phyloP scores from a whole-genome alignment of 2,113 vertebrate genomes.

The Merops nubicus region DNA sequence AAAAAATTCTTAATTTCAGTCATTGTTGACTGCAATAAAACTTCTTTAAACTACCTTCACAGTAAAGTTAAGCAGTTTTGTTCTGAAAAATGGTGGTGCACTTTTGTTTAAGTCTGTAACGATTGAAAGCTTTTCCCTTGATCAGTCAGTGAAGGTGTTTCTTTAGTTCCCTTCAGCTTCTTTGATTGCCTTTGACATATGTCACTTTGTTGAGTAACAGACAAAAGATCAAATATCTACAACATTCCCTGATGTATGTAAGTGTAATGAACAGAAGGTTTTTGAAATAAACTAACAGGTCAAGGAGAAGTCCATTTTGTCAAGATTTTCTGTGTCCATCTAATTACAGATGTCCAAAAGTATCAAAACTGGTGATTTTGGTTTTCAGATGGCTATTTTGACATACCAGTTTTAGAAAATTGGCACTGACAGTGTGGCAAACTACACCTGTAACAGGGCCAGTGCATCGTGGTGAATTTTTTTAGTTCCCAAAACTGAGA shows the following conservation, averaged over 20 bases:
- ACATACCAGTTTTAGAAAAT: not conserved
- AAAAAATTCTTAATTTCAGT: not conserved
- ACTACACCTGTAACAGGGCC: not conserved
- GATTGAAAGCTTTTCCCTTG: not conserved
- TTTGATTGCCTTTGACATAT: not conserved
- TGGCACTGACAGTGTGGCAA: not conserved
- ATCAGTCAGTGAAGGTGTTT: not conserved
- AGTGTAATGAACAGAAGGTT: slow-evolving; percentile 35
- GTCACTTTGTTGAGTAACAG: not conserved
- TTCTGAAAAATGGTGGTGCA: not conserved
- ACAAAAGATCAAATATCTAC: slow-evolving; percentile 34
- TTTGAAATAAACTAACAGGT: slow-evolving; percentile 61
- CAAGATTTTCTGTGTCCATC: slow-evolving; percentile 32
- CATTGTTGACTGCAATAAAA: not conserved
- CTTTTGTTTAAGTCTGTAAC: not conserved
- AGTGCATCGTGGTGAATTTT: not conserved
- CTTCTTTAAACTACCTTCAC: not conserved
- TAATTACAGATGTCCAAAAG: not conserved
- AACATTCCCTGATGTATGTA: slow-evolving; percentile 53
- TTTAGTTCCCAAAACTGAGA: not conserved
- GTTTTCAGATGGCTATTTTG: not conserved
- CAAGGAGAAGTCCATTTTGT: slow-evolving; percentile 43
- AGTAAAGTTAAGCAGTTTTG: not conserved
- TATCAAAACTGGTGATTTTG: not conserved
- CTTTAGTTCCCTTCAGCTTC: not conserved